Evolutionary conservation across 92 coral and sea anemone species (phyloP), one percentile per base, ranked within the genome.

Genomic region (Phenganax marumi): DNA sequence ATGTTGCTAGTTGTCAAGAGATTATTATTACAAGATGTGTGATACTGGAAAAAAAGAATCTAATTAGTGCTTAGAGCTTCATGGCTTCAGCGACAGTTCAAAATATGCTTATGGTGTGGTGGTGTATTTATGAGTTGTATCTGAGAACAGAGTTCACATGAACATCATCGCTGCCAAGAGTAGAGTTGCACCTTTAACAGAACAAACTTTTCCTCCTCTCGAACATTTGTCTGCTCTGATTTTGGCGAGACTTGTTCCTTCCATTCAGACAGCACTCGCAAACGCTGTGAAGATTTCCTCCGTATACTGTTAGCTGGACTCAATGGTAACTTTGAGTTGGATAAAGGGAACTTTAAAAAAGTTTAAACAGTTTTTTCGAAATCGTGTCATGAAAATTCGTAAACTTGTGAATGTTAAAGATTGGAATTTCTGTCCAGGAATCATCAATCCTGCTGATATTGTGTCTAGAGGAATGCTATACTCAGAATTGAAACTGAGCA

Each of bases 371-470:
- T 73, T 73, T 25, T 24, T 50, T 12, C 77, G 50, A n/a, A 73
- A 73, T 73, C 77, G 77, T 14, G 49, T 71, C n/a, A 13, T 23
- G 47, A 50, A 56, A 83, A 77, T 60, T 47, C 8, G 77, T 22
- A 73, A 17, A 12, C 49, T 52, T 61, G 52, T 39, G 25, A 9
- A 25, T n/a, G 33, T 43, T 18, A 43, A 62, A 62, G 12, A 18
- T 25, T 62, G 69, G 81, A 6, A 68, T 1, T 68, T 52, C 39
- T 65, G 52, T 50, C 72, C 79, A 8, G 10, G 71, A 0, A 50
- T 75, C 16, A 13, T 48, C 39, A 84, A 84, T 52, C 78, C 84
- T 16, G 88, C 78, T 11, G 78, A 77, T 60, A 50, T 77, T n/a
- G n/a, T 50, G 0, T 85, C 84, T 8, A 77, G 60, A 2, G 84